Evolutionary conservation across 1,140 invertebrate species (phyloP).

Genomic region (Pantala flavescens): DNA sequence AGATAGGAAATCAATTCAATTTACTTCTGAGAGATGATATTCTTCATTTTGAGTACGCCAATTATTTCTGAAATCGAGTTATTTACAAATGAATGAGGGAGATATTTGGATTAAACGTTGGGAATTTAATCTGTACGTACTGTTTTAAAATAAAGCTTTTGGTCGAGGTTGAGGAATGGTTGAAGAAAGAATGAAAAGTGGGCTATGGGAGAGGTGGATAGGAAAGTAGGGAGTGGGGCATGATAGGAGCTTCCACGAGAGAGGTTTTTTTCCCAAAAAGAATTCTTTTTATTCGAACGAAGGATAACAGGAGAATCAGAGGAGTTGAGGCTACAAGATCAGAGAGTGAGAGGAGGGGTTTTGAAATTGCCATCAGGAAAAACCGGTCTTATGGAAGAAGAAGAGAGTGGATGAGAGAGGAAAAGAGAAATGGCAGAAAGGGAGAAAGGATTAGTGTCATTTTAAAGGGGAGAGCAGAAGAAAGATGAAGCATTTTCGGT

Average conservation of each 20-base stretch:
- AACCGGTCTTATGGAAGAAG: background rate
- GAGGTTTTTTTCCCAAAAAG: background rate
- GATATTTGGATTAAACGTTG: too few relatives aligned
- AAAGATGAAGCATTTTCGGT: too few relatives aligned
- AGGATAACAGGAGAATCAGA: background rate
- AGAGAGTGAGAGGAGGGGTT: background rate
- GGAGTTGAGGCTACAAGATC: background rate
- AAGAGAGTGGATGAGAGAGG: background rate
- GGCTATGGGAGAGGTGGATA: background rate
- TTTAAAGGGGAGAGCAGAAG: too few relatives aligned
- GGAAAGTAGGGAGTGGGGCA: background rate
- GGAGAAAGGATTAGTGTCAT: background rate
- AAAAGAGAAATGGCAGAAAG: background rate
- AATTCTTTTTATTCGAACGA: background rate
- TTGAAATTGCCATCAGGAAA: conserved; percentile 3
- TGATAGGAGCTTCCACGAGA: background rate
- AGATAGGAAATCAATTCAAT: too few relatives aligned
- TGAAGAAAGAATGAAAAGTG: too few relatives aligned
- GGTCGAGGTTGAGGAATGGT: too few relatives aligned
- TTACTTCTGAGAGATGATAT: too few relatives aligned
- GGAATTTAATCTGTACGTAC: too few relatives aligned
- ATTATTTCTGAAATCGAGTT: too few relatives aligned
- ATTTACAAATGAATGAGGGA: too few relatives aligned
- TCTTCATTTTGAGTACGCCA: too few relatives aligned
- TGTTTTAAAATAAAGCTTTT: too few relatives aligned